Evolutionary conservation across 2,888 invertebrate genomes (phyloP).

Genomic region (Netelia melanura): DNA sequence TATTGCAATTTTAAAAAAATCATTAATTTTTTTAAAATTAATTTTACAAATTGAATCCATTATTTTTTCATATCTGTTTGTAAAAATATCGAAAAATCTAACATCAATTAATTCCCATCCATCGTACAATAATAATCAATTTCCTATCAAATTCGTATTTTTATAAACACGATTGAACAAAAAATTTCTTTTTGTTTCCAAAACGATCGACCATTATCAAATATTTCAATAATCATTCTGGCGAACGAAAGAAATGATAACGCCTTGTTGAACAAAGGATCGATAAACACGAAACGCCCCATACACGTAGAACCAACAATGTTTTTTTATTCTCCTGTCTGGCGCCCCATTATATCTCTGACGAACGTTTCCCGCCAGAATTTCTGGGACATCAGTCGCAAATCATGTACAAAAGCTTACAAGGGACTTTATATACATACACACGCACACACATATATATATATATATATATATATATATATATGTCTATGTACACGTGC

Average conservation of each 20-base stretch:
- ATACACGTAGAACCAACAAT: neutral
- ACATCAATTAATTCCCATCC: neutral
- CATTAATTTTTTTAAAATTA: neutral
- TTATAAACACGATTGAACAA: too few species aligned
- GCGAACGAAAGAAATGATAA: too few species aligned
- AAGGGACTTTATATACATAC: neutral
- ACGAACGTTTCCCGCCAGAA: neutral
- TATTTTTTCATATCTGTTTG: neutral
- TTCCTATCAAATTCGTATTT: neutral
- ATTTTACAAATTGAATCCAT: neutral
- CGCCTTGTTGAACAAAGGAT: neutral
- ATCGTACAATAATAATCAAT: neutral
- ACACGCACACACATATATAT: neutral
- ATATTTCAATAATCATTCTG: too few species aligned
- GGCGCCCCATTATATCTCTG: neutral
- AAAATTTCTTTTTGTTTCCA: too few species aligned
- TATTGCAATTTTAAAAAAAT: constrained; percentile 1
- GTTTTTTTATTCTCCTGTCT: neutral
- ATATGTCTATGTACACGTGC: neutral
- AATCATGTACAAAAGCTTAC: constrained; percentile 35
- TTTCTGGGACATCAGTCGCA: constrained; percentile 20
- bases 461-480: neutral
- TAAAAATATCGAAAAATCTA: neutral
- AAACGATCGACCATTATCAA: too few species aligned
- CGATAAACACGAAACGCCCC: neutral